Conservation (phyloP, 2,888 invertebrate genomes). For the Podotricha telesiphe region DNA sequence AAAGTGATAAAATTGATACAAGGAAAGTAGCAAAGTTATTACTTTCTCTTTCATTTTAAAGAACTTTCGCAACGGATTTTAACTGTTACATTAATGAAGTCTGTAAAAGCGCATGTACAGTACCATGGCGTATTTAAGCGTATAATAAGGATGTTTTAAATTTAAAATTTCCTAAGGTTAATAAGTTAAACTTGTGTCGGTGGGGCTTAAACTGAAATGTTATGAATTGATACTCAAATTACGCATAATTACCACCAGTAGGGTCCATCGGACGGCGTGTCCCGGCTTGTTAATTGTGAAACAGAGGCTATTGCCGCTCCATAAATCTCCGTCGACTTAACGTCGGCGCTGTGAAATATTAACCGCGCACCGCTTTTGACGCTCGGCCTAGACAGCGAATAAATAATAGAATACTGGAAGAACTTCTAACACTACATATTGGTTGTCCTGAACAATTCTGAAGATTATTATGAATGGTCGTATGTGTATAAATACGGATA, state of each 20-base stretch:
- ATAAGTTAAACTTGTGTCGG: background rate
- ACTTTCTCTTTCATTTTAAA: too few relatives aligned
- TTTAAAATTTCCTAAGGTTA: background rate
- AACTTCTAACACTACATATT: constrained; percentile 49
- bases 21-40: too few relatives aligned
- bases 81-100: too few relatives aligned
- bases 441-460: constrained; percentile 33
- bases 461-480: background rate
- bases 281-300: constrained; percentile 74
- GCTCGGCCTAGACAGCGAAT: constrained; percentile 63
- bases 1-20: too few relatives aligned
- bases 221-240: constrained; percentile 33
- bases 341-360: constrained; percentile 79
- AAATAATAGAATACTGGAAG: constrained; percentile 67
- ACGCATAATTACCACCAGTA: constrained; percentile 39
- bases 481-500: background rate
- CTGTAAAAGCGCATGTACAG: too few relatives aligned
- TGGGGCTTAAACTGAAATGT: background rate
- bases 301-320: constrained; percentile 69
- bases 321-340: constrained; percentile 80
- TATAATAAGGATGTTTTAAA: background rate
- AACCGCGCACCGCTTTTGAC: constrained; percentile 78
- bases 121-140: background rate
- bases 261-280: constrained; percentile 44
- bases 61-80: too few relatives aligned